These are phyloP conservation scores for Pardosa pseudoannulata DNA, from an alignment of 2,888 invertebrate genomes.

Conservation along the genomic window DNA sequence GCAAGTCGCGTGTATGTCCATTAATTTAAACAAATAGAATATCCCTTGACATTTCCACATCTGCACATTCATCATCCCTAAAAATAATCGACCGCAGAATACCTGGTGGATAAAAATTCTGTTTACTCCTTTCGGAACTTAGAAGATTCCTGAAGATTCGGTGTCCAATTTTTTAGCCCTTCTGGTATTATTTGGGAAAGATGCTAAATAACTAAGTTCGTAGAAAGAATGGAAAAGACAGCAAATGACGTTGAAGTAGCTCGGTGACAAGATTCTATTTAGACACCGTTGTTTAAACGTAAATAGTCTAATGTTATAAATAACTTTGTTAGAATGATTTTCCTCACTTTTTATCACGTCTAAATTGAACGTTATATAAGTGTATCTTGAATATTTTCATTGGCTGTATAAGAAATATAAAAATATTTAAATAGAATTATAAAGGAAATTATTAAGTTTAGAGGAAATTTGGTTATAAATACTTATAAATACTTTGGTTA, in stretches of 20 bases:
- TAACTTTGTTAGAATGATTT: too few species aligned
- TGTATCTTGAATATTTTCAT: too few species aligned
- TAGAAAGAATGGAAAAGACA: constrained; percentile 41
- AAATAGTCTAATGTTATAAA: background rate
- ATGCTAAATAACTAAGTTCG: constrained; percentile 53
- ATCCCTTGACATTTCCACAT: constrained; percentile 46
- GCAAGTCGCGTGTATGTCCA: constrained; percentile 32
- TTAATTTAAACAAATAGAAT: constrained; percentile 71
- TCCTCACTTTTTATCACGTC: too few species aligned
- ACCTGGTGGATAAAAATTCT: constrained; percentile 51
- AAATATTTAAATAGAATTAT: too few species aligned
- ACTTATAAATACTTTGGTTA: too few species aligned
- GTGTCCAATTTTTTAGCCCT: constrained; percentile 41
- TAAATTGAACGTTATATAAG: too few species aligned
- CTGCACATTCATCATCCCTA: constrained; percentile 49
- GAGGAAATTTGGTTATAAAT: too few species aligned
- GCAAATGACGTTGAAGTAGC: constrained; percentile 43
- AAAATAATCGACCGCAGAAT: constrained; percentile 59
- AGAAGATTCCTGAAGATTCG: constrained; percentile 50
- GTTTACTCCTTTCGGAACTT: constrained; percentile 3
- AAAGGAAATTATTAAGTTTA: too few species aligned
- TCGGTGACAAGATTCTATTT: constrained; percentile 57
- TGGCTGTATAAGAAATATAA: too few species aligned
- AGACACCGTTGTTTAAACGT: constrained; percentile 18
- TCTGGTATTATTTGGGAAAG: constrained; percentile 48